Conservation (phyloP, 2,888 invertebrate genomes). For the Chouioia cunea region DNA sequence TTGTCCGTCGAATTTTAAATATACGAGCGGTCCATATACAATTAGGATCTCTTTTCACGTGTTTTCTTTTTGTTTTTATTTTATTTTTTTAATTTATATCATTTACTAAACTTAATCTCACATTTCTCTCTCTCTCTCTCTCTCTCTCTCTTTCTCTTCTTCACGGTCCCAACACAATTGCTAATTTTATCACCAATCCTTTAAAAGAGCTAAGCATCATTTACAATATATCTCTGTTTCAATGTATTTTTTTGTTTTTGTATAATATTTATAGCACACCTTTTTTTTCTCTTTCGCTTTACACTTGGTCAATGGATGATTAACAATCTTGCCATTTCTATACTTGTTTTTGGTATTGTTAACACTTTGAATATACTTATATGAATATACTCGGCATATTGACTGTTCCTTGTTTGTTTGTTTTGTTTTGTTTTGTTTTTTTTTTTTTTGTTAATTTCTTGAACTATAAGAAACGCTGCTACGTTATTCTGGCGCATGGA, state of each 20-base stretch:
- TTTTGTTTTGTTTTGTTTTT: conserved; percentile 23
- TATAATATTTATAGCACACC: conserved; percentile 34
- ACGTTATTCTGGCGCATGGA: conserved; percentile 41
- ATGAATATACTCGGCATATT: conserved; percentile 44
- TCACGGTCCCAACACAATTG: neutral
- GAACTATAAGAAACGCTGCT: conserved; percentile 38
- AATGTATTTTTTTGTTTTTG: neutral
- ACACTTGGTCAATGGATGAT: conserved; percentile 44
- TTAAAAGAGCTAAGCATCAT: conserved; percentile 36
- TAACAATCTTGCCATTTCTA: conserved; percentile 14
- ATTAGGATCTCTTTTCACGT: conserved; percentile 25
- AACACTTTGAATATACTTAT: conserved; percentile 45
- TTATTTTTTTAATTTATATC: conserved; percentile 27
- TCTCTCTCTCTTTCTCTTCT: neutral
- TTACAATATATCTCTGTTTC: conserved; percentile 17
- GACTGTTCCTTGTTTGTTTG: conserved; percentile 45
- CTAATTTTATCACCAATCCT: neutral
- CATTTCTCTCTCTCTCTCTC: conserved; percentile 9
- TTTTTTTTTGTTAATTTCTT: conserved; percentile 12
- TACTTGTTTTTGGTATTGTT: conserved; percentile 24
- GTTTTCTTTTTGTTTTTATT: conserved; percentile 16
- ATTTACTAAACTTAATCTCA: conserved; percentile 23
- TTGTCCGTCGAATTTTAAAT: conserved; percentile 50
- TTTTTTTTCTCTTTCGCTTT: conserved; percentile 32
- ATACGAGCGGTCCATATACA: conserved; percentile 29